These are phyloP conservation scores for Halcyon smyrnensis DNA, from an alignment of 2,797 vertebrate species.

Conservation along the genomic window DNA sequence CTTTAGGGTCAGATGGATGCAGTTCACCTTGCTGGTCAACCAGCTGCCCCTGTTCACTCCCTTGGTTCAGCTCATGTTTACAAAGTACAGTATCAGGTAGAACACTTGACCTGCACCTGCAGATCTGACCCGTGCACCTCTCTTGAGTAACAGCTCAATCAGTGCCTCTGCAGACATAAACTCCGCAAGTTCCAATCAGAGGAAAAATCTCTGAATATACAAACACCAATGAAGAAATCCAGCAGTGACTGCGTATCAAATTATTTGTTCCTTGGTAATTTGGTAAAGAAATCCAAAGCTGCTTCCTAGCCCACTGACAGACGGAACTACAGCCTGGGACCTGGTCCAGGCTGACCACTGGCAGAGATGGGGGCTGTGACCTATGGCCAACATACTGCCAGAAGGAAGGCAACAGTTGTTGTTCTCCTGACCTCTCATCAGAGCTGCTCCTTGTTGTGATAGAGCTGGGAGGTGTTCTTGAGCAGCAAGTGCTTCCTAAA, in stretches of 20 bases:
- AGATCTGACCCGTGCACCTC: not conserved
- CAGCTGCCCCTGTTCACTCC: not conserved
- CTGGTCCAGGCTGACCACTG: rapidly evolving
- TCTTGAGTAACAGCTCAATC: not conserved
- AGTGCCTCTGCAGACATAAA: not conserved
- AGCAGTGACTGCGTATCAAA: not conserved
- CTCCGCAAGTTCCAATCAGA: not conserved
- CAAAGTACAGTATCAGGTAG: not conserved
- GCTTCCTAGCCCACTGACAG: not conserved
- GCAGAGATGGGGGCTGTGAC: not conserved
- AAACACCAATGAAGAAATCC: not conserved
- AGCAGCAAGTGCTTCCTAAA: not conserved
- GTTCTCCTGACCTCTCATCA: not conserved
- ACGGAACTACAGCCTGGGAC: not conserved
- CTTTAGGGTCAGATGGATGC: not conserved
- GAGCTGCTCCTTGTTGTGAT: not conserved
- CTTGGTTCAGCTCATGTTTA: not conserved
- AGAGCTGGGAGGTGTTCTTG: not conserved
- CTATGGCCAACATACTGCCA: rapidly evolving
- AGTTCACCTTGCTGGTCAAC: not conserved
- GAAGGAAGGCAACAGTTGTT: not conserved
- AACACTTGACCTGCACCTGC: not conserved
- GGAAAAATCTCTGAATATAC: not conserved
- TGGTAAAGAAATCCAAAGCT: not conserved
- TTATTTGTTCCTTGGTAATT: not conserved